Evolutionary conservation across 2,797 vertebrate species (phyloP).

Genomic region (Allobates femoralis): DNA sequence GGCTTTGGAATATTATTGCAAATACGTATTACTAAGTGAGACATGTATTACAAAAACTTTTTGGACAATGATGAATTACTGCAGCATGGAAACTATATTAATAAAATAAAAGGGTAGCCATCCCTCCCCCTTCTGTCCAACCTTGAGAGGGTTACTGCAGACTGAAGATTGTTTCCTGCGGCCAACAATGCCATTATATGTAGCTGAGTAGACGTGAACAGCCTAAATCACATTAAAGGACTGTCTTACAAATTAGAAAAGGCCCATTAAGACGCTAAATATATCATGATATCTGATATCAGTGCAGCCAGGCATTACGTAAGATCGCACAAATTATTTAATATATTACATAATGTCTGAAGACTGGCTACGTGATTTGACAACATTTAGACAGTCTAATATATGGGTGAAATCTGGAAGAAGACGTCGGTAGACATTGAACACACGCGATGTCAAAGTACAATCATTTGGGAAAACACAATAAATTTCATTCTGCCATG

Average conservation of each 20-base stretch:
- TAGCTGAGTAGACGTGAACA: conserved; percentile 45
- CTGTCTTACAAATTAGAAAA: conserved; percentile 53
- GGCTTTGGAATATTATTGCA: conserved; percentile 5
- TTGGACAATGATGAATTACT: conserved; percentile 21
- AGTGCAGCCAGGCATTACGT: conserved; percentile 39
- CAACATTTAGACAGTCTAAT: conserved; percentile 43
- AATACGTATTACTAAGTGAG: conserved; percentile 40
- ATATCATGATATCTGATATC: conserved; percentile 46
- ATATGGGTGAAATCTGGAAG: not conserved
- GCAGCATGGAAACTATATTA: conserved; percentile 2
- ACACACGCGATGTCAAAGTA: conserved; percentile 14
- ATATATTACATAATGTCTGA: conserved; percentile 63
- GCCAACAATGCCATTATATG: conserved; percentile 42
- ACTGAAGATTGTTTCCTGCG: conserved; percentile 38
- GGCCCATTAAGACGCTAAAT: conserved; percentile 58
- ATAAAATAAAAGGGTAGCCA: not conserved
- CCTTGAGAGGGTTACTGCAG: conserved; percentile 35
- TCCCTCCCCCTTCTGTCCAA: not conserved
- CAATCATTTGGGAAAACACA: not conserved
- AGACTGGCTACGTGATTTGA: conserved; percentile 32
- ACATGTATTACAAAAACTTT: conserved; percentile 37
- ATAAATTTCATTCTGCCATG: not conserved
- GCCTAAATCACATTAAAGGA: conserved; percentile 58
- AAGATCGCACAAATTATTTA: conserved; percentile 57
- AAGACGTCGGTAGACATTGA: conserved; percentile 12